Evolutionary conservation across 2,888 invertebrate species (phyloP), one percentile per base, ranked within the genome.

Genomic region (Euclidia mi): DNA sequence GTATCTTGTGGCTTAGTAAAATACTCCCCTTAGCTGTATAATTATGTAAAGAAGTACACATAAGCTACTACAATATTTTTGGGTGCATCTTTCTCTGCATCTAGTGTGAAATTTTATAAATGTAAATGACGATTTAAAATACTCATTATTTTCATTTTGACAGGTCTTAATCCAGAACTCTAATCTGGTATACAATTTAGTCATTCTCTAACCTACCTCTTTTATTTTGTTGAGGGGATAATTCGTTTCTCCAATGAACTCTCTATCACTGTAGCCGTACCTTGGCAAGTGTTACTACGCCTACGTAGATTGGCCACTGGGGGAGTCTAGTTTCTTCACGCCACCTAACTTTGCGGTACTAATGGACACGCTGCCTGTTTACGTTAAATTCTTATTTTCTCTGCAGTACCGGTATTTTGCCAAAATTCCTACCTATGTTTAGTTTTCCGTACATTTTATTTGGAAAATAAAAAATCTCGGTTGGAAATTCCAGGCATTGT

Each of bases 321-420:
- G 71, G 72, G 74, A 62, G 70, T 67, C 59, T 65, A 65, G 64
- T 70, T 73, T 59, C 72, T 70, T 72, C 64, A 73, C 55, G 56
- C 61, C 50, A 66, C 14, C 58, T 57, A 69, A 73, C 61, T 72
- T 62, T 55, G 65, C 51, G 61, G 61, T 61, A 49, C 50, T 73
- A 73, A 72, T 67, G 65, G 74, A 61, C 53, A 65, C 51, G 40
- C 37, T 38, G 47, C 43, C 53, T 52, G 53, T 56, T 69, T 61
- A 59, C 42, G 51, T 49, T 41, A 53, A 60, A 59, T 47, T 70
- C 46, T 66, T 60, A 63, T 63, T 42, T 64, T 41, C 14, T 12
- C 11, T 46, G 17, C 34, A 41, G 10, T 20, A 41, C 9, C 2
- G 12, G 38, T 38, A 18, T 38, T 47, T 40, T 40, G 29, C 10